Base-by-base conservation (phyloP, 2,888 invertebrate species). In the Phaonia tiefii region DNA sequence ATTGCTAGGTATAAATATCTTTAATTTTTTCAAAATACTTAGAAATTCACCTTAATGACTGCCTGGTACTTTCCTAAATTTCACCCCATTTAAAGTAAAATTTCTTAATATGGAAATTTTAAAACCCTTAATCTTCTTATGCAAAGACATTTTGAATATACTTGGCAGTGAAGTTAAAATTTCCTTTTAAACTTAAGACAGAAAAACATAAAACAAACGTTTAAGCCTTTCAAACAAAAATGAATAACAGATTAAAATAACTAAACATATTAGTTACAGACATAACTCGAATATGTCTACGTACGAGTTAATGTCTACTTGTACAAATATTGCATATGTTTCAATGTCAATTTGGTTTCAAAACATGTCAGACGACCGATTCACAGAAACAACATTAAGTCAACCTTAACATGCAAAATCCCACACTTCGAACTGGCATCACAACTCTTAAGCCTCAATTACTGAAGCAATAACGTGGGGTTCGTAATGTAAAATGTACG, bases 231-330 rank as follows among this genome's bases (percentile, higher is more conserved):
- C 17, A 22, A 11, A 37, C 10, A 37, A 7, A 20, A 2, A 17
- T 7, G 60, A 7, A 2, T 15, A 31, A 58, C 37, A 8, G n/a
- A 39, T 37, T 60, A 37, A 60, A 37, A 10, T 17, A 31, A 15
- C 10, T 10, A 60, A 60, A 17, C 60, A 39, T 60, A 60, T 60
- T 60, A 60, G 37, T 60, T 60, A 60, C 60, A 60, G 60, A 20
- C 20, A 17, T 17, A n/a, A 49, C 1, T 37, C 37, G 4, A 17
- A 20, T 49, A 49, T n/a, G 49, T 10, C 20, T 49, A 49, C n/a
- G n/a, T n/a, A n/a, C n/a, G n/a, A n/a, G n/a, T n/a, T 20, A 20
- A 49, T 22, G 7, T 17, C 10, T 46, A 7, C 46, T 4, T 17
- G 17, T 17, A 46, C 4, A 46, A 2, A 46, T 42, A 42, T 42